Evolutionary conservation across 1,140 invertebrate genomes (phyloP).

Genomic region (Drosophila pandora): DNA sequence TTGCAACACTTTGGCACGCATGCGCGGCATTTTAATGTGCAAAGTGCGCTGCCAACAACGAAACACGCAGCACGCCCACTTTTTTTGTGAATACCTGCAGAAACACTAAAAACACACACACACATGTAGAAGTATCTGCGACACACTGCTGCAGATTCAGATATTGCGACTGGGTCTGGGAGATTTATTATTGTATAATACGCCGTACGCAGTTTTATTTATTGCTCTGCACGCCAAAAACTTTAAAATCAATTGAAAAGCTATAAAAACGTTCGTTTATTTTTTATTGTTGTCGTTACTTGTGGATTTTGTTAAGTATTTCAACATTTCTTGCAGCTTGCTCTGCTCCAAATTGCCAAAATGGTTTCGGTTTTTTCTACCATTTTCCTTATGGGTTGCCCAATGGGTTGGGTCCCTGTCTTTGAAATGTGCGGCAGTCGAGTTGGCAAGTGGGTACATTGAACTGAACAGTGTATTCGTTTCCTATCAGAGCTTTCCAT

Average conservation of each 20-base stretch:
- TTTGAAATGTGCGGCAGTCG: conserved; percentile 15
- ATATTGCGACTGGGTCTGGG: conserved; percentile 32
- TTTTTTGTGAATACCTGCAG: conserved; percentile 43
- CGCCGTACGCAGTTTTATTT: conserved; percentile 73
- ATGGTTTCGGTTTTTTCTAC: conserved; percentile 46
- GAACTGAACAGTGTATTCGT: background rate
- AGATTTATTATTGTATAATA: conserved; percentile 81
- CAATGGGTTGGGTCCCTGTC: conserved; percentile 67
- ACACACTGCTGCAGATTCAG: conserved; percentile 3
- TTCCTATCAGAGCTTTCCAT: background rate
- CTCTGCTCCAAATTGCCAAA: conserved; percentile 75
- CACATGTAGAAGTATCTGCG: conserved; percentile 2
- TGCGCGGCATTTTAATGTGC: conserved; percentile 77
- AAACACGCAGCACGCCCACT: conserved; percentile 78
- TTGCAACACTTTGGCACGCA: conserved; percentile 77
- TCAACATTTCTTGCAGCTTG: conserved; percentile 72
- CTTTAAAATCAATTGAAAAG: conserved; percentile 77
- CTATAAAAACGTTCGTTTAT: conserved; percentile 79
- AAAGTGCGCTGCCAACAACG: conserved; percentile 68
- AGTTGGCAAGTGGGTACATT: conserved; percentile 10
- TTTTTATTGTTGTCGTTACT: conserved; percentile 73
- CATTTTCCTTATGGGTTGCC: conserved; percentile 48
- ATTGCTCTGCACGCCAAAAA: conserved; percentile 69
- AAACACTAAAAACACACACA: conserved; percentile 10
- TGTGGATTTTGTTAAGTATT: conserved; percentile 73